Base-by-base conservation (phyloP, 1,140 invertebrate species). In the Linepithema humile region DNA sequence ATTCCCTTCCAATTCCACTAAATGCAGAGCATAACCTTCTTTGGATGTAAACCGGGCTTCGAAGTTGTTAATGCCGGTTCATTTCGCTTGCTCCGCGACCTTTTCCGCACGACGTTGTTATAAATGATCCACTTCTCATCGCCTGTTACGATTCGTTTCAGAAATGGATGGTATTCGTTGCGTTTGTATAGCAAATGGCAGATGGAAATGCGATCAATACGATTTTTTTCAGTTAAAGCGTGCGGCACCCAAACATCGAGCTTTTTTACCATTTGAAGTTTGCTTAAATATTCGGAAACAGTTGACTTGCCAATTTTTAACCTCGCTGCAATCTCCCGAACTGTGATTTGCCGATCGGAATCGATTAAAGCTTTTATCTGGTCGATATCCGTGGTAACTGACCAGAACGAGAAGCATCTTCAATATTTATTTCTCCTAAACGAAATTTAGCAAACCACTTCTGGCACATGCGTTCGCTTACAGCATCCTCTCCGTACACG, bases 141-240 rank as follows among this genome's bases (percentile, higher is more conserved):
- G 29, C 87, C 86, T 84, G 85, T 90, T 10, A 92, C 72, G 40
- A 90, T 23, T 43, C 64, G 45, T 43, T 85, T 80, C 65, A 91
- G 57, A 77, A 85, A 75, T 85, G 69, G 83, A 0, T 65, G 53
- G 69, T 78, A 65, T 88, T 92, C 88, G 67, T 92, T 83, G 53
- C 88, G 86, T 82, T 65, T 74, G 1, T 10, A 26, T 3, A 83
- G 55, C 3, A 17, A 53, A 6, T 64, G 32, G 50, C 29, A 64
- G 35, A 83, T 83, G 45, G 67, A 83, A 83, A 80, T 64, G 23
- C 74, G 57, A 29, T 77, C 62, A 1, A 69, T 57, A 15, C 67
- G 15, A 40, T 67, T 67, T 69, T 67, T 80, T 35, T 67, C 1
- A 12, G 60, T 40, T 4, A 80, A 80, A 15, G 73, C 43, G 23